Percentiles rank a stretch among this genome's conserved stretches.
phyloP scores from a whole-genome alignment of 2,113 vertebrate genomes.

The Protomyctophum bolini region DNA sequence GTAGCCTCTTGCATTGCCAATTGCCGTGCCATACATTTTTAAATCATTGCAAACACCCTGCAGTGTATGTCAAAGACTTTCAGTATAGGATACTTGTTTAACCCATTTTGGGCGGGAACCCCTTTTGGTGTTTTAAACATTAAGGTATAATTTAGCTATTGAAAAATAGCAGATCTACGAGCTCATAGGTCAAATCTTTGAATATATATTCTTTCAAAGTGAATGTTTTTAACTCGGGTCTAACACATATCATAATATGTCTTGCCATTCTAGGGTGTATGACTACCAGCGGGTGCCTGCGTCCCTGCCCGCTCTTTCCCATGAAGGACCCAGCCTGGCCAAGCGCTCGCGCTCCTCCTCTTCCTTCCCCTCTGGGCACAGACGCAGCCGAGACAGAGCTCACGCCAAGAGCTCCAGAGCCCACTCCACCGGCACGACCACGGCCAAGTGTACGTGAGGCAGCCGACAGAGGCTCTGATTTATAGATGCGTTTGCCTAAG shows the following conservation, averaged over 20 bases:
- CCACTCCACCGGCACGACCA: conserved; percentile 71
- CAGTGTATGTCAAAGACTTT: background rate
- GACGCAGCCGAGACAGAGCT: conserved; percentile 76
- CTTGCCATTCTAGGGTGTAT: conserved; percentile 67
- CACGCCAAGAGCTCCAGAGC: conserved; percentile 77
- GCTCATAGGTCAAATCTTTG: too few relatives aligned
- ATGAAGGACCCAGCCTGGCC: conserved; percentile 68
- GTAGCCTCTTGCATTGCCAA: too few relatives aligned
- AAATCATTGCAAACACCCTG: background rate
- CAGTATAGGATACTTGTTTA: too few relatives aligned
- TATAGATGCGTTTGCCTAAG: too few relatives aligned
- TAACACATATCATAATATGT: conserved; percentile 9
- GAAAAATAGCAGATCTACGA: too few relatives aligned
- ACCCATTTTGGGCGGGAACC: too few relatives aligned
- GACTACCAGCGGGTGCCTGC: conserved; percentile 82
- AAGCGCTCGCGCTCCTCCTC: conserved; percentile 78
- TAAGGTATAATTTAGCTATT: too few relatives aligned
- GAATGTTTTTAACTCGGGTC: too few relatives aligned
- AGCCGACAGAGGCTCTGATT: background rate
- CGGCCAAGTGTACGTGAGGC: conserved; percentile 72
- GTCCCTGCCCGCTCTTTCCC: conserved; percentile 66
- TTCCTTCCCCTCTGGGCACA: conserved; percentile 71
- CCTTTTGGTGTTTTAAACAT: too few relatives aligned
- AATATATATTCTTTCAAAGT: too few relatives aligned
- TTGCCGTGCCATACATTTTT: too few relatives aligned